Conservation (phyloP, 2,888 invertebrate genomes). For the Drosophila pseudotakahashii region DNA sequence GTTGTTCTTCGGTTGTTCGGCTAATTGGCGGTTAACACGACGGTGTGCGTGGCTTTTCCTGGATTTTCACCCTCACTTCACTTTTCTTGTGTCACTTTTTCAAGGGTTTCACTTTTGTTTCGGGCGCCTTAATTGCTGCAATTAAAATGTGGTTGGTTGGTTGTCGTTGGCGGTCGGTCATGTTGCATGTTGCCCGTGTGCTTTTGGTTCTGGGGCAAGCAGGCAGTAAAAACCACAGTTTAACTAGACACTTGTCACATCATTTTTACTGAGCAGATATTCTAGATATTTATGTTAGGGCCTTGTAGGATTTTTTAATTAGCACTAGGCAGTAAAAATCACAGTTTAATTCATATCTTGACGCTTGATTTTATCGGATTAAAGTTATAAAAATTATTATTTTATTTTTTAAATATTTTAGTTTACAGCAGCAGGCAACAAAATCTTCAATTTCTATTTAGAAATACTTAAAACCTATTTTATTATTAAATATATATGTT, state of each 20-base stretch:
- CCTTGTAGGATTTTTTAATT: not conserved
- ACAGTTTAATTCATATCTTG: too few species aligned
- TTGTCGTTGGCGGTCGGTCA: conserved; percentile 2
- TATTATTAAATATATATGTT: too few species aligned
- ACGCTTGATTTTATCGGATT: too few species aligned
- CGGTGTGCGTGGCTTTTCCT: conserved; percentile 59
- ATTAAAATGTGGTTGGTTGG: conserved; percentile 54
- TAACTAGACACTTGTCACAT: conserved; percentile 22
- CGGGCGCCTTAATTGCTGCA: conserved; percentile 67
- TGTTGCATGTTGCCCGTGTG: conserved; percentile 35
- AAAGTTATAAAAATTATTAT: too few species aligned
- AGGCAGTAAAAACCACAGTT: conserved; percentile 9
- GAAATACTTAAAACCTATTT: too few species aligned
- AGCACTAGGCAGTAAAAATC: too few species aligned
- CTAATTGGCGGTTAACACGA: conserved; percentile 61
- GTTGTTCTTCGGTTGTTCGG: conserved; percentile 7
- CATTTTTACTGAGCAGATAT: not conserved
- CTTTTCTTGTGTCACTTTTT: conserved; percentile 44
- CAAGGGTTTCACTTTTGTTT: conserved; percentile 62
- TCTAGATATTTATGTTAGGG: not conserved
- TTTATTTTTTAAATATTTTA: not conserved
- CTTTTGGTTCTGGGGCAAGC: not conserved
- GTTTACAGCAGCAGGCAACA: too few species aligned
- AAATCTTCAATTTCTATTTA: too few species aligned
- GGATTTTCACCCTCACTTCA: conserved; percentile 43